These are phyloP conservation scores for Echinarachnius parma DNA, from an alignment of 53 echinoderm and acorn worm genomes.

Conservation along the genomic window DNA sequence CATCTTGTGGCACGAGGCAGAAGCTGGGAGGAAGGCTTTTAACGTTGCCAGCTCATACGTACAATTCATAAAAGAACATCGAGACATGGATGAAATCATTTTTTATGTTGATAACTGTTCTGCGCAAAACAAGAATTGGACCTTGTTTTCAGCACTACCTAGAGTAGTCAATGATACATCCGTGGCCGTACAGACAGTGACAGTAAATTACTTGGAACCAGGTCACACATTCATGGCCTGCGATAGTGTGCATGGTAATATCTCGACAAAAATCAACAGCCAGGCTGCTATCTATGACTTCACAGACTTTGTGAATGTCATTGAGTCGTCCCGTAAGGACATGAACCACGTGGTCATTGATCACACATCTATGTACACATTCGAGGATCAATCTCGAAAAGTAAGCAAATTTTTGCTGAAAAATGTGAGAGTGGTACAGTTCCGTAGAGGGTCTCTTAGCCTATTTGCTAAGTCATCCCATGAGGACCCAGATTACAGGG, in stretches of 20 bases:
- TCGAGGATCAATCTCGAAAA: conserved; percentile 28
- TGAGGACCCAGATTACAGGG: no score
- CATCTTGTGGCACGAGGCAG: conserved; percentile 1
- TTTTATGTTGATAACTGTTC: conserved; percentile 13
- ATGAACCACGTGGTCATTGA: conserved; percentile 28
- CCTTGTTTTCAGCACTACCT: conserved; percentile 16
- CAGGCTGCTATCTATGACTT: conserved; percentile 34
- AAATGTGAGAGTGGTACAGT: conserved; percentile 25
- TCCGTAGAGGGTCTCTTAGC: conserved; percentile 41
- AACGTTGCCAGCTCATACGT: neutral
- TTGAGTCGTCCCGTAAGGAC: conserved; percentile 19
- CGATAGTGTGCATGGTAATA: conserved; percentile 52
- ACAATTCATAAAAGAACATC: neutral
- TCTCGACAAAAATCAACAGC: conserved; percentile 35
- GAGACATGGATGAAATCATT: conserved; percentile 19
- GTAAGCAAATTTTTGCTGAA: conserved; percentile 16
- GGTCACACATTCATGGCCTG: conserved; percentile 50
- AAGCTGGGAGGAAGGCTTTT: conserved; percentile 3
- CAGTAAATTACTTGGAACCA: conserved; percentile 50
- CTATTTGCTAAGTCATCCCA: no score
- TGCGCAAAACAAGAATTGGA: conserved; percentile 15
- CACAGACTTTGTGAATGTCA: conserved; percentile 33
- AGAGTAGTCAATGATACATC: conserved; percentile 13
- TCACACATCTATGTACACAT: conserved; percentile 34
- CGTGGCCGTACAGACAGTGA: neutral